phyloP scores from a whole-genome alignment of 2,797 vertebrate genomes.

The Rhabdomys pumilio region DNA sequence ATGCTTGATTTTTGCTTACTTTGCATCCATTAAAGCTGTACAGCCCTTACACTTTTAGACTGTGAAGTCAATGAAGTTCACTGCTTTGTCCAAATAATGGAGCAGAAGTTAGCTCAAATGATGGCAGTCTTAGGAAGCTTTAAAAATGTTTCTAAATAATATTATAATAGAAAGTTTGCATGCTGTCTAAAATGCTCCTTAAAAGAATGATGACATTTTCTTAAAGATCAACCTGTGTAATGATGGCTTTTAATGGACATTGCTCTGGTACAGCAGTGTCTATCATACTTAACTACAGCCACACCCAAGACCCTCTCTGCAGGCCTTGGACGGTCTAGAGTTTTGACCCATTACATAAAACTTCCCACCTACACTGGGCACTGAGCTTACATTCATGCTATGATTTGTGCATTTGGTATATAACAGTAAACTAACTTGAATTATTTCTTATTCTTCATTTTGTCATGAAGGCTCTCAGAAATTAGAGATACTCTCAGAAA shows the following conservation, averaged over 20 bases:
- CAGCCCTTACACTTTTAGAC: not conserved
- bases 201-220: not conserved
- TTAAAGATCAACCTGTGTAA: not conserved
- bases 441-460: not conserved
- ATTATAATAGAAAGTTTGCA: not conserved
- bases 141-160: constrained; percentile 13
- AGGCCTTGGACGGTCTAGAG: too few species aligned
- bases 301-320: too few species aligned
- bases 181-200: constrained; percentile 5
- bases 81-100: not conserved
- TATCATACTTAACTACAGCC: not conserved
- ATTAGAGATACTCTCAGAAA: not conserved
- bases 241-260: not conserved
- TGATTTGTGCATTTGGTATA: not conserved
- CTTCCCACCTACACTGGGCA: too few species aligned
- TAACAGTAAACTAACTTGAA: not conserved
- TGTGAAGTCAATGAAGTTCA: not conserved
- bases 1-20: not conserved
- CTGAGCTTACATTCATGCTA: not conserved
- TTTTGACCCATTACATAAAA: not conserved
- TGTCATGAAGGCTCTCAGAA: not conserved
- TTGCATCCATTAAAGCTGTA: not conserved
- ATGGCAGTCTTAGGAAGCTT: not conserved
- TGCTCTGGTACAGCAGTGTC: not conserved
- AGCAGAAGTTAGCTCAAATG: not conserved